Evolutionary conservation across 2,113 vertebrate species (phyloP), one percentile per base, ranked within the genome.

Genomic region (Pelusios castaneus): DNA sequence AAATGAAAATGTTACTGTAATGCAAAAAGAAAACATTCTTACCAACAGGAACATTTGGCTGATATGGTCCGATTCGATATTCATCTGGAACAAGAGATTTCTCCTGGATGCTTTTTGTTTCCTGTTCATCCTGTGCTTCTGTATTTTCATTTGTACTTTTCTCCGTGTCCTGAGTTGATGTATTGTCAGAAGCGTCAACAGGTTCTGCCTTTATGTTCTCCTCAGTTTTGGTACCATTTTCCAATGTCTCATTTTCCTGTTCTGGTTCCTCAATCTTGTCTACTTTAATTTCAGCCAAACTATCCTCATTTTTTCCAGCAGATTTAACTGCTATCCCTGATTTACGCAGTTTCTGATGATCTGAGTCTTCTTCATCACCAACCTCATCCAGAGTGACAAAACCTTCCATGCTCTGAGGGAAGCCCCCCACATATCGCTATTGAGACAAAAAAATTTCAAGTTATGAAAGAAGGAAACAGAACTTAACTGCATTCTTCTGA

Each of bases 381-480:
- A 99, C 97, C 94, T 99, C 99, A 89, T 99, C 99, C 92, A 99
- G 96, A 85, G 98, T 99, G 96, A 99, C 99, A 97, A 99, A 99
- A 92, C 99, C 98, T 97, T 99, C 99, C 98, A 99, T 98, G 98
- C 98, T 99, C 89, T 98, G 98, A 2, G 98, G 98, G 92, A 99
- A 99, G 92, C 98, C 98, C 76, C 97, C 97, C 85, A 94, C 96
- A 1, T 97, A 97, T 27, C 96, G 97, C 95, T 99, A 97, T 87
- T 56, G 96, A 97, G 54, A 97, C 92, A 93, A 96, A 97, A 3
- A 93, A 80, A 29, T 22, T 75, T 79, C 1, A 31, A 47, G 10
- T 67, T 55, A 13, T 80, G 43, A 14, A 27, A 52, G 54, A 49
- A 49, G 10, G 19, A 76, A 45, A 25, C 24, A 75, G 3, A 43